These are phyloP conservation scores for Echeneis naucrates DNA, from an alignment of 2,797 vertebrate species.

Conservation along the genomic window DNA sequence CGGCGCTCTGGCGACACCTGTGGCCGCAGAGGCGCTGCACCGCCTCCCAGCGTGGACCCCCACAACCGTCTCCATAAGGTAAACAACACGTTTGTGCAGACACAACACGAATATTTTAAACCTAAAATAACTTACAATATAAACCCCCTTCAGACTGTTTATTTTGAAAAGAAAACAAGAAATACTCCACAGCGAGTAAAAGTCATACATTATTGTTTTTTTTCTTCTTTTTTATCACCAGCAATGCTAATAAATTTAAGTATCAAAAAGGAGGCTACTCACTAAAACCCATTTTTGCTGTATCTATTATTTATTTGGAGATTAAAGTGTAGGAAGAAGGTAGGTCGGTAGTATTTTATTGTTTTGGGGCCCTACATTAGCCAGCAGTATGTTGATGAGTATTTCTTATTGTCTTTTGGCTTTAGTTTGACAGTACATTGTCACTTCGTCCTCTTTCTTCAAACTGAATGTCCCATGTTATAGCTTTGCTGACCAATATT, in stretches of 20 bases:
- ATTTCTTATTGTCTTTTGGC: background rate
- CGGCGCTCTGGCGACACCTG: conserved; percentile 62
- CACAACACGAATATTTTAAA: too few species aligned
- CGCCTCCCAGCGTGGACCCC: conserved; percentile 12
- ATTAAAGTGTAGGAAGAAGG: too few species aligned
- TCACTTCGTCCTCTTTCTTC: background rate
- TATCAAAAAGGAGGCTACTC: background rate
- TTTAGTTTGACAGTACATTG: background rate
- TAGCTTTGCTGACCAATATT: background rate
- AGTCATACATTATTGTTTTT: background rate
- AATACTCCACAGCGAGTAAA: too few species aligned
- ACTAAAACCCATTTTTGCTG: background rate
- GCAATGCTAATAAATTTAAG: background rate
- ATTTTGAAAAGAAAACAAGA: too few species aligned
- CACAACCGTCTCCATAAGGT: too few species aligned
- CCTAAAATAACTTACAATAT: too few species aligned
- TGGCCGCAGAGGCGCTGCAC: conserved; percentile 37
- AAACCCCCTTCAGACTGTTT: too few species aligned
- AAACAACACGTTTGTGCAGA: too few species aligned
- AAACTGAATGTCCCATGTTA: background rate
- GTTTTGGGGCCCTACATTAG: too few species aligned
- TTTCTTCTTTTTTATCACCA: background rate
- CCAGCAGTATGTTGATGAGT: background rate
- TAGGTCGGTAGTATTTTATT: too few species aligned
- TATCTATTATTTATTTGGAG: too few species aligned